phyloP scores from a whole-genome alignment of 2,888 invertebrate species.

The Alloscopus bannaensis region DNA sequence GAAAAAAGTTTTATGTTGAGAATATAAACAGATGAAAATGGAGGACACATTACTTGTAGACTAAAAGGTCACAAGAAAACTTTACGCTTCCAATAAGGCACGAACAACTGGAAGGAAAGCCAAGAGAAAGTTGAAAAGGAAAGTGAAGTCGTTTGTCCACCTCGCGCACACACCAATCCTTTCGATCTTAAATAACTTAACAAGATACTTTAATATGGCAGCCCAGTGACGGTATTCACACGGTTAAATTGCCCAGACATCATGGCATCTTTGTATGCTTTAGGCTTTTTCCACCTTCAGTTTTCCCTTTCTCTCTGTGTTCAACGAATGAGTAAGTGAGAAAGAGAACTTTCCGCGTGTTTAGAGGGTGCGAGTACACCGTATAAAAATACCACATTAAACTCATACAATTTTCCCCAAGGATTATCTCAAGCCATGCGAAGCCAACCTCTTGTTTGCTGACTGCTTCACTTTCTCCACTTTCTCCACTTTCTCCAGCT shows the following conservation, averaged over 20 bases:
- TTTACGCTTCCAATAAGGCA: background rate
- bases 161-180: conserved; percentile 11
- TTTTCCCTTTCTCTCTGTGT: background rate
- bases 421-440: conserved; percentile 55
- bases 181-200: conserved; percentile 40
- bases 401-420: conserved; percentile 50
- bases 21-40: background rate
- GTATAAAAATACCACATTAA: conserved; percentile 37
- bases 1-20: too few relatives aligned
- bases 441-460: conserved; percentile 47
- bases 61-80: background rate
- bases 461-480: conserved; percentile 20
- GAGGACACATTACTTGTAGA: background rate
- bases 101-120: background rate
- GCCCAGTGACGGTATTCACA: conserved; percentile 35
- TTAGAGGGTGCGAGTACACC: conserved; percentile 5
- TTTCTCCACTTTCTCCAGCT: too few relatives aligned
- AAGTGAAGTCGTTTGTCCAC: conserved; percentile 5
- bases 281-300: background rate
- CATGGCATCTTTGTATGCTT: conserved; percentile 16
- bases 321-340: background rate
- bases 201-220: conserved; percentile 26
- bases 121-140: too few relatives aligned
- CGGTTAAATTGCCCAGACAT: conserved; percentile 49
- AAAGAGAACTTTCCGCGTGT: background rate